phyloP scores from a whole-genome alignment of 2,797 vertebrate species.

The Lindbergichthys nudifrons region DNA sequence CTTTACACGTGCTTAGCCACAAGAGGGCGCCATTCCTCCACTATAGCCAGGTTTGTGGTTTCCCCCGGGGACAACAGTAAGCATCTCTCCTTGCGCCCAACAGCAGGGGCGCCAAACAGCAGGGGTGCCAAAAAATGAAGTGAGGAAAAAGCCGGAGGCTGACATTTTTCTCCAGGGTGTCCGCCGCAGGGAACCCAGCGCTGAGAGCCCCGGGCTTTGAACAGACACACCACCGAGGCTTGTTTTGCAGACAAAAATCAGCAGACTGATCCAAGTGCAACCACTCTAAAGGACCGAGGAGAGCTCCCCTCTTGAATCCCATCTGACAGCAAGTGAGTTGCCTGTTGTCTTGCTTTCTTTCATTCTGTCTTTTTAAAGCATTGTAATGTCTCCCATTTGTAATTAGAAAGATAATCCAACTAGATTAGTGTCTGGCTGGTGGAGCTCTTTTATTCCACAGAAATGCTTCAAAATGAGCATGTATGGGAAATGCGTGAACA shows the following conservation, averaged over 20 bases:
- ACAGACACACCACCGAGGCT: conserved; percentile 52
- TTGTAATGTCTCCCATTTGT: conserved; percentile 58
- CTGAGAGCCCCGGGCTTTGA: conserved; percentile 59
- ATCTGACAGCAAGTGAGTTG: conserved; percentile 77
- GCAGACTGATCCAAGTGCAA: conserved; percentile 66
- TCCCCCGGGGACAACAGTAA: conserved; percentile 37
- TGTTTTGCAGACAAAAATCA: conserved; percentile 66
- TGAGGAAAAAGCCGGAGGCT: conserved; percentile 65
- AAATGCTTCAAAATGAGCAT: conserved; percentile 35
- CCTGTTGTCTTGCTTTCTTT: conserved; percentile 59
- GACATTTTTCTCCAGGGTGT: conserved; percentile 73
- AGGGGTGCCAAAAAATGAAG: conserved; percentile 69
- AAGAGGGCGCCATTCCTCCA: conserved; percentile 58
- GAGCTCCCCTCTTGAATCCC: conserved; percentile 68
- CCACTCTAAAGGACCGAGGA: conserved; percentile 65
- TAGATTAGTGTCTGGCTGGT: conserved; percentile 47
- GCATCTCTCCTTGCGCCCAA: conserved; percentile 48
- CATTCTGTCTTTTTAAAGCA: conserved; percentile 46
- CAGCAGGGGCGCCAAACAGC: conserved; percentile 54
- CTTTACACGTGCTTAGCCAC: conserved; percentile 21
- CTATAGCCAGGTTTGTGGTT: conserved; percentile 14
- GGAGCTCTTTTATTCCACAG: conserved; percentile 46
- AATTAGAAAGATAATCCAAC: conserved; percentile 58
- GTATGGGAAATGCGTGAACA: conserved; percentile 2
- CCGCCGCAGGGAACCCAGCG: conserved; percentile 73